phyloP scores from a whole-genome alignment of 2,113 vertebrate species.

The Pygoscelis antarcticus region DNA sequence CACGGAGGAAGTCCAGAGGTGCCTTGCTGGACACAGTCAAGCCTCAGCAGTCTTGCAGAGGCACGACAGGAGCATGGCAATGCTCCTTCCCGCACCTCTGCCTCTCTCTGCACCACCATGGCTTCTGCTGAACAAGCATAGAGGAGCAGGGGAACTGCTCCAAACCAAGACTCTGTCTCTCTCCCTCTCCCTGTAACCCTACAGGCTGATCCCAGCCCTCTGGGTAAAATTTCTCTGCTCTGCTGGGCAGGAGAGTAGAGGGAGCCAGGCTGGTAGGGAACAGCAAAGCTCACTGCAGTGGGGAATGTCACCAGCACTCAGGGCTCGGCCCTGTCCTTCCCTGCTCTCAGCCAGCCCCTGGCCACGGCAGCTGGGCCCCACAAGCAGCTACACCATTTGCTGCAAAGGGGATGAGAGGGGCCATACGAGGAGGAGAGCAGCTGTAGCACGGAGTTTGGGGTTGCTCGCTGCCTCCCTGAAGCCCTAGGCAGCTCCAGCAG shows the following conservation, averaged over 20 bases:
- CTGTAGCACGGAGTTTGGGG: background rate
- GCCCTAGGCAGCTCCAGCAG: background rate
- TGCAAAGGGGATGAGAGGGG: background rate
- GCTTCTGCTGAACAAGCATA: background rate
- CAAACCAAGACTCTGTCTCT: background rate
- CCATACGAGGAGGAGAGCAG: background rate
- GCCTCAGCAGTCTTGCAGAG: accelerated
- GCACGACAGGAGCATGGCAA: background rate
- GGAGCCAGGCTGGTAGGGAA: background rate
- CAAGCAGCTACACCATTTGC: background rate
- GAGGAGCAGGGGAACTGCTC: background rate
- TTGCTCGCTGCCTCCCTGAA: background rate
- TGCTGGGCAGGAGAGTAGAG: background rate
- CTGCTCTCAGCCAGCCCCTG: background rate
- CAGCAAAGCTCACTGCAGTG: background rate
- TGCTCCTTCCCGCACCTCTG: background rate
- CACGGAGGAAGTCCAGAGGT: background rate
- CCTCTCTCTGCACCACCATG: background rate
- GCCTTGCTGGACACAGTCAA: background rate
- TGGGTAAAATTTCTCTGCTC: background rate
- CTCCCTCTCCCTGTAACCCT: background rate
- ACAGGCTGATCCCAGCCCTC: background rate
- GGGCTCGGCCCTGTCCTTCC: background rate
- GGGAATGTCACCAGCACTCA: background rate
- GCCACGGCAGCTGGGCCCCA: background rate